Evolutionary conservation across 2,113 vertebrate species (phyloP), one percentile per base, ranked within the genome.

Genomic region (Chiloscyllium plagiosum): DNA sequence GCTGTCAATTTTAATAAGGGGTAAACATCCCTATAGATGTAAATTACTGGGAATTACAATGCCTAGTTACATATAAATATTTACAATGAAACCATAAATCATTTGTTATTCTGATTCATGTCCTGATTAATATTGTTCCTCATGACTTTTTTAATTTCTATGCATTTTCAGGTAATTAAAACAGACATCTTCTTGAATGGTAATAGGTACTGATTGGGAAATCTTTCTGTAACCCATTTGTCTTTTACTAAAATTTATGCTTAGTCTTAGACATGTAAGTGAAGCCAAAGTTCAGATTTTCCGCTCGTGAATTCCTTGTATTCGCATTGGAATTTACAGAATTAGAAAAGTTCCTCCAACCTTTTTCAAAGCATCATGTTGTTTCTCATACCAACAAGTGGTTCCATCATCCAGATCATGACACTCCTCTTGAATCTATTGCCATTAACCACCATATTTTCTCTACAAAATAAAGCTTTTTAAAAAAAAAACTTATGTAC

Each of bases 271-370:
- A 6, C 5, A 68, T 66, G 19, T 37, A 37, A 20, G 4, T 42
- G 29, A 22, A 94, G 50, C 50, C 86, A 89, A 89, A 89, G 86
- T 89, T 89, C 86, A 89, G 47, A 89, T 56, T 56, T 89, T 89
- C 50, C 13, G 29, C 47, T 89, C 3, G 3, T 89, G 24, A 89
- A 89, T 89, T 52, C 50, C 8, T 89, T 29, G 24, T 89, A 89
- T 89, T 56, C 86, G 56, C 86, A 29, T 26, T 29, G 86, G 86
- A 89, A 89, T 89, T 29, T 89, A 52, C 85, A 89, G 86, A 89
- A 83, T 19, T 26, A 56, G 47, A 50, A 29, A 89, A 26, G 26
- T 56, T 89, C 86, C 52, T 89, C 50, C 50, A 52, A 29, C 47
- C 52, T 50, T 56, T 86, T 52, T 2, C 24, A 89, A 56, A 56